phyloP scores from a whole-genome alignment of 2,113 vertebrate species.

The Psammodynastes pulverulentus region DNA sequence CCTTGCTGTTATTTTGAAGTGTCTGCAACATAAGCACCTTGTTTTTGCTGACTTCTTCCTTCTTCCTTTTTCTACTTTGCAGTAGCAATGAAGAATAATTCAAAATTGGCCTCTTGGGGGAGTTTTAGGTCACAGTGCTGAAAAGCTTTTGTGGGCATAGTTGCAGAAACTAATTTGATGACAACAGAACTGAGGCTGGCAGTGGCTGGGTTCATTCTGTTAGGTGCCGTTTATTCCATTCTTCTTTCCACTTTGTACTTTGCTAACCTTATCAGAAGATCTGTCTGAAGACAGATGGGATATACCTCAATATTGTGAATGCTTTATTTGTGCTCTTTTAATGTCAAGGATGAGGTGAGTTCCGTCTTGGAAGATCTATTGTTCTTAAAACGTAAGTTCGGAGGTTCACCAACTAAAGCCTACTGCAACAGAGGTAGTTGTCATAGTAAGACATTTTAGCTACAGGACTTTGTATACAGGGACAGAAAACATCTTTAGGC shows the following conservation, averaged over 20 bases:
- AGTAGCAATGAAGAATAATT: background rate
- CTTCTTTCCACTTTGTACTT: background rate
- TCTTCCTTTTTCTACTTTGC: background rate
- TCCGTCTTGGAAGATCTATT: background rate
- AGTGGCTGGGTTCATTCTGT: background rate
- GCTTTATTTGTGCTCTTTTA: background rate
- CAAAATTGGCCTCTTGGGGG: background rate
- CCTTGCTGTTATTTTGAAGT: background rate
- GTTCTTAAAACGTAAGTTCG: background rate
- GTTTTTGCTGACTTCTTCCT: background rate
- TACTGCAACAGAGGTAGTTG: background rate
- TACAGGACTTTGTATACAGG: background rate
- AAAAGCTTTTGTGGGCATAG: conserved; percentile 5
- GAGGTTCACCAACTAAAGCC: background rate
- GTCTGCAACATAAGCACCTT: background rate
- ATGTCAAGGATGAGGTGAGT: background rate
- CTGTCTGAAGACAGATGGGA: background rate
- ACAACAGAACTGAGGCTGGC: fast-evolving
- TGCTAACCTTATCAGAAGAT: conserved; percentile 2
- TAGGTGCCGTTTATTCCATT: background rate
- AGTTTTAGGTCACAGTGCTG: background rate
- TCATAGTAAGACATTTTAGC: background rate
- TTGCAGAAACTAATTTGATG: fast-evolving
- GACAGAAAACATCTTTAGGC: background rate
- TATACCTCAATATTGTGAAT: background rate